Evolutionary conservation across 1,140 invertebrate species (phyloP).

Genomic region (Macrotrachela quadricornifera): DNA sequence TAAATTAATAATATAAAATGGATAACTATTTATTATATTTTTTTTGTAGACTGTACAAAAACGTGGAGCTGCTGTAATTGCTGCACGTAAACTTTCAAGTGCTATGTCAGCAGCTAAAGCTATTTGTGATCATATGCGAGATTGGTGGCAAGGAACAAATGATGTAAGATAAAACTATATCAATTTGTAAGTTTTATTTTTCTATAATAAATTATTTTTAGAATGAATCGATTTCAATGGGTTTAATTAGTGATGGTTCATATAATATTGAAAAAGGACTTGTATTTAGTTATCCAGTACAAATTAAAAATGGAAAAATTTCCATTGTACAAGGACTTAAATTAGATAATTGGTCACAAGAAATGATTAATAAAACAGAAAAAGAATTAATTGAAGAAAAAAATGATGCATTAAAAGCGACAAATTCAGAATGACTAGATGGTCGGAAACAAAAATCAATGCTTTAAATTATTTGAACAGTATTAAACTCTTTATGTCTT

Average conservation of each 20-base stretch:
- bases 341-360: slow-evolving; percentile 58
- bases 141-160: slow-evolving; percentile 72
- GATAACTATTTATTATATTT: too few species aligned
- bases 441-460: too few species aligned
- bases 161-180: background rate
- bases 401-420: slow-evolving; percentile 46
- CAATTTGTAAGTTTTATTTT: too few species aligned
- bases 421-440: too few species aligned
- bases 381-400: slow-evolving; percentile 75
- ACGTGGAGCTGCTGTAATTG: slow-evolving; percentile 85
- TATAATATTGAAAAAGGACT: slow-evolving; percentile 49
- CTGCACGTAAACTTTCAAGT: slow-evolving; percentile 86
- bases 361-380: slow-evolving; percentile 60
- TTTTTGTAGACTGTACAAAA: slow-evolving; percentile 49
- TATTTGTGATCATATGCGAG: slow-evolving; percentile 84
- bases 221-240: slow-evolving; percentile 71
- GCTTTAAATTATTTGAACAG: too few species aligned
- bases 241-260: slow-evolving; percentile 86
- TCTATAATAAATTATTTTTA: too few species aligned
- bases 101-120: slow-evolving; percentile 95
- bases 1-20: too few species aligned
- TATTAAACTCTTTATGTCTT: too few species aligned
- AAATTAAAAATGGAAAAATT: slow-evolving; percentile 45
- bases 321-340: slow-evolving; percentile 61
- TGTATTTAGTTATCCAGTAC: slow-evolving; percentile 86